Base-by-base conservation (phyloP, 2,797 vertebrate species). In the Botia almorhae region DNA sequence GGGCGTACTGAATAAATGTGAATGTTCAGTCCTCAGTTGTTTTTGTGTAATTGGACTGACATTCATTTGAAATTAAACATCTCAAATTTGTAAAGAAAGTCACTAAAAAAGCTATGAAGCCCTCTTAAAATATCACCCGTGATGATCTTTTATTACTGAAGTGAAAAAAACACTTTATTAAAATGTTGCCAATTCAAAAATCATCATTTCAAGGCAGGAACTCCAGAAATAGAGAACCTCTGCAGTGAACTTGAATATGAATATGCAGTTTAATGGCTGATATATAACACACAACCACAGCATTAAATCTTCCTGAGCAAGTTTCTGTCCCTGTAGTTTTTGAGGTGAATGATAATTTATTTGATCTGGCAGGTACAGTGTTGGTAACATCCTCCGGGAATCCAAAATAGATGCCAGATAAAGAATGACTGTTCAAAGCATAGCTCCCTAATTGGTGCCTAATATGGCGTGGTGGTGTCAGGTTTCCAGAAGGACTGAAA, bases 361-460 rank as follows among this genome's bases (percentile, higher is more conserved):
- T 2, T 3, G 12, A 23, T 74, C 55, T 70, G 65, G 70, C 78
- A 80, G 69, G 61, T 73, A 75, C 58, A 71, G 75, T 65, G n/a
- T 39, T 75, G 87, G 89, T 87, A 56, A 29, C 73, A 83, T 86
- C 83, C 88, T 88, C 88, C 65, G 85, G 86, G 84, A 90, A 82
- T 88, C 90, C 89, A 90, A 90, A 90, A 91, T 89, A 87, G 89
- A 88, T 89, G 87, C 88, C 87, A 86, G 84, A 55, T 82, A 89
- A 87, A 92, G 88, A 90, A 85, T 82, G 88, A 87, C 91, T 89
- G 89, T 91, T 88, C 71, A 87, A 92, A 89, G 89, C 87, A 89
- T 80, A 91, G 87, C 92, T 90, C 90, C 88, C 90, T 94, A 94
- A 94, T 93, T 94, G 92, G 92, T 90, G 89, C 90, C 90, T 91